Base-by-base conservation (phyloP, 2,797 vertebrate species). In the Sibirionetta formosa region DNA sequence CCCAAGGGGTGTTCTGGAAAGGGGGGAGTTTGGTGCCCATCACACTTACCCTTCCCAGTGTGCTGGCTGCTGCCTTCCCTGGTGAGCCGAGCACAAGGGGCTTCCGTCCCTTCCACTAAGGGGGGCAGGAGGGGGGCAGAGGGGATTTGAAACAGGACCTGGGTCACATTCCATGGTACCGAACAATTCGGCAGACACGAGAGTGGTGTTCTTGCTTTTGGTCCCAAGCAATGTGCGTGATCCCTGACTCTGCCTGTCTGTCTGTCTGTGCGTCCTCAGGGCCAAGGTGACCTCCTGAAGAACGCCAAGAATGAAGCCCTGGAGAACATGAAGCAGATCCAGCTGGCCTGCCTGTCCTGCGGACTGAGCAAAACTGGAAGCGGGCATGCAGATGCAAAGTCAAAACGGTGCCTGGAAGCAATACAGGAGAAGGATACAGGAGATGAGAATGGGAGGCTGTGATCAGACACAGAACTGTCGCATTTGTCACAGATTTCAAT, bases 251-350 rank as follows among this genome's bases (percentile, higher is more conserved):
- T 84, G 86, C 35, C 2, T 97, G 58, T 95, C 5, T 86, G 58
- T 95, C 5, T 86, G 33, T 88, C 14, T 97, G 6, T 97, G 51
- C 86, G 27, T 92, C 86, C 94, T 68, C 93, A 99, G 99, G 99
- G 99, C 78, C 99, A 99, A 97, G 98, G 98, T 50, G 99, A 99
- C 94, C 98, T 99, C 93, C 86, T 99, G 94, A 99, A 99, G 48
- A 99, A 98, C 0, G 99, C 99, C 68, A 99, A 99, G 98, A 98
- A 98, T 1, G 99, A 99, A 91, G 99, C 99, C 54, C 82, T 99
- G 96, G 99, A 99, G 69, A 99, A 99, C 88, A 98, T 99, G 98
- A 98, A 99, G 97, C 99, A 99, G 98, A 98, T 99, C 96, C 99
- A 99, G 58, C 97, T 99, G 98, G 99, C 99, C 1, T 99, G 99